Evolutionary conservation across 2,797 vertebrate species (phyloP), one percentile per base, ranked within the genome.

Genomic region (Eupleurogrammus muticus): DNA sequence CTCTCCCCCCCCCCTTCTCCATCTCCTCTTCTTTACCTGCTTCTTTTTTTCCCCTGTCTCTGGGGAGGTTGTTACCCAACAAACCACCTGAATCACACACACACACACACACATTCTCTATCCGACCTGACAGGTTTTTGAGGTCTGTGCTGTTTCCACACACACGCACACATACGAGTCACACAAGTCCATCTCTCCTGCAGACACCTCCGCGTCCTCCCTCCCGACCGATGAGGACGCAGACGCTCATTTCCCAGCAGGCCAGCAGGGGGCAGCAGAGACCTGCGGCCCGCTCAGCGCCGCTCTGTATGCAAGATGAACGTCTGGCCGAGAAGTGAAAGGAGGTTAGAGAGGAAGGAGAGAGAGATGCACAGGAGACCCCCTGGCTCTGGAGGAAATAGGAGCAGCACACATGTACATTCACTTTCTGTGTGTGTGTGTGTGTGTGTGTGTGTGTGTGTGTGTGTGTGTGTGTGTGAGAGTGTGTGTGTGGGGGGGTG

Each of bases 211-310:
- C 68, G 51, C 28, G 53, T 11, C 56, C 52, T 70, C 54, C 51
- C 28, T 11, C 40, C 70, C 51, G 60, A 69, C 70, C 51, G 60
- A 69, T 68, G 66, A 60, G 28, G 14, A 51, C 16, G 8, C 21
- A 24, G n/a, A 9, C n/a, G 49, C 49, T 10, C 4, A 0, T 2
- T 35, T 16, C 5, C 5, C 8, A 5, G 14, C 4, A n/a, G 0
- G 19, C 66, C 90, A 77, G 54, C 20, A 86, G 90, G 85, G 84
- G 90, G 89, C 82, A 87, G 88, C 81, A 92, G 80, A 91, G 88
- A 56, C 60, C 79, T 87, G 67, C 24, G 17, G 9, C 56, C 48
- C 24, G 63, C 32, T 46, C 0, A 23, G 24, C 53, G 5, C 49
- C 66, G 68, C 5, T 86, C 70, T 62, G 73, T 73, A 81, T 84